phyloP scores from a whole-genome alignment of 2,113 vertebrate species.

The Psilopogon haemacephalus region DNA sequence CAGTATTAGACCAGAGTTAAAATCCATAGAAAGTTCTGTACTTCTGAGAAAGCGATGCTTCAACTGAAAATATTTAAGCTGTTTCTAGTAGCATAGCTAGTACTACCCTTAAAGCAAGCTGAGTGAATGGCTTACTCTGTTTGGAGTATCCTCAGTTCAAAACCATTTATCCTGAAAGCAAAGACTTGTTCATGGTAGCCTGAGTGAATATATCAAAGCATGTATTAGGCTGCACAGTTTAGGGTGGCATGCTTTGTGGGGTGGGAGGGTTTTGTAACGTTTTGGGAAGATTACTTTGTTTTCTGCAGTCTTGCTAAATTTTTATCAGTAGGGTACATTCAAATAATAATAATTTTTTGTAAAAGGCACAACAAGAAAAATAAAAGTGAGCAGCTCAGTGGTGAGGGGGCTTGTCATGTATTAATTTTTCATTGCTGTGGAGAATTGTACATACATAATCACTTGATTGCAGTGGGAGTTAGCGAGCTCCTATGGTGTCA shows the following conservation, averaged over 20 bases:
- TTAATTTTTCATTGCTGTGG: constrained; percentile 85
- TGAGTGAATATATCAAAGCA: neutral
- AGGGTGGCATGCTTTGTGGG: neutral
- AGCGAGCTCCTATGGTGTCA: constrained; percentile 81
- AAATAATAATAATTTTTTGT: constrained; percentile 24
- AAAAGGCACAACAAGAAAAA: constrained; percentile 70
- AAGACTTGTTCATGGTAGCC: neutral
- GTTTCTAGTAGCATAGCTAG: neutral
- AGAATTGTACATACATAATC: constrained; percentile 85
- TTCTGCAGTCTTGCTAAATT: neutral
- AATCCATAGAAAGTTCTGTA: neutral
- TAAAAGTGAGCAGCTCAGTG: constrained; percentile 70
- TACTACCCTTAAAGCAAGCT: neutral
- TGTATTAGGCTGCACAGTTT: accelerated
- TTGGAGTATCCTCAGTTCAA: neutral
- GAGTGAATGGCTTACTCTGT: neutral
- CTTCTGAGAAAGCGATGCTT: neutral
- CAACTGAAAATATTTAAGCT: neutral
- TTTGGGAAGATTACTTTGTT: neutral
- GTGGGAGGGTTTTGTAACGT: accelerated
- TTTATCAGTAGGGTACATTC: constrained; percentile 27
- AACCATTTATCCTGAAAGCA: neutral
- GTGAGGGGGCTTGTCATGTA: constrained; percentile 80
- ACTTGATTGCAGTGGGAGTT: constrained; percentile 86
- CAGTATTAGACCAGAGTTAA: neutral